A percentile compares a stretch with the other conserved stretches of the same genome.
Conservation (phyloP, 23 tunicate species). For the Trididemnum miniatum region DNA sequence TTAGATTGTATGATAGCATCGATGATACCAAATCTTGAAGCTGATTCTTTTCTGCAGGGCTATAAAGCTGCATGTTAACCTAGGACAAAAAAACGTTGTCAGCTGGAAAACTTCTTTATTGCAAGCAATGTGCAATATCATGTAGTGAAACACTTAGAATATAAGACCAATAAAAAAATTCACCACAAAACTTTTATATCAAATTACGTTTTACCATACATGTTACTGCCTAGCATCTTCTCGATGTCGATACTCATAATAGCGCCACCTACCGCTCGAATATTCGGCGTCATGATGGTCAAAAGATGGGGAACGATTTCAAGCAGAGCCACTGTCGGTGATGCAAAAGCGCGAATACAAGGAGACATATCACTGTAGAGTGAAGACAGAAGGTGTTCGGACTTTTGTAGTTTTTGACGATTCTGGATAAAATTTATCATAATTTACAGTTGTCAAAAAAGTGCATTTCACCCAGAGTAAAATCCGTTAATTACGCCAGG, state of each 20-base stretch:
- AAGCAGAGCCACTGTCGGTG: conserved; percentile 42
- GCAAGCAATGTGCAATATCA: too few relatives aligned
- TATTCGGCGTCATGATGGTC: conserved; percentile 70
- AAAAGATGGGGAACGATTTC: conserved; percentile 77
- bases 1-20: conserved; percentile 82
- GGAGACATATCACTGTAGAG: conserved; percentile 79
- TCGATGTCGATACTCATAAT: too few relatives aligned
- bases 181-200: too few relatives aligned
- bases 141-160: too few relatives aligned
- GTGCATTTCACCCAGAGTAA: too few relatives aligned
- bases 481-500: too few relatives aligned
- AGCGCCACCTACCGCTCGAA: conserved; percentile 66
- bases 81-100: conserved; percentile 2
- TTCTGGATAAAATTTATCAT: too few relatives aligned
- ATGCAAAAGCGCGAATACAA: conserved; percentile 42
- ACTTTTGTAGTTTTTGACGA: conserved; percentile 52
- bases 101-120: too few relatives aligned
- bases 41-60: conserved; percentile 64
- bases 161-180: too few relatives aligned
- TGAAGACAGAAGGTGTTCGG: conserved; percentile 47
- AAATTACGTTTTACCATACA: too few relatives aligned
- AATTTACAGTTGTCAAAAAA: too few relatives aligned
- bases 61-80: conserved; percentile 89
- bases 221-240: not conserved
- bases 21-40: conserved; percentile 59